These are phyloP conservation scores for Meda fulgida DNA, from an alignment of 2,797 vertebrate species.

Conservation along the genomic window DNA sequence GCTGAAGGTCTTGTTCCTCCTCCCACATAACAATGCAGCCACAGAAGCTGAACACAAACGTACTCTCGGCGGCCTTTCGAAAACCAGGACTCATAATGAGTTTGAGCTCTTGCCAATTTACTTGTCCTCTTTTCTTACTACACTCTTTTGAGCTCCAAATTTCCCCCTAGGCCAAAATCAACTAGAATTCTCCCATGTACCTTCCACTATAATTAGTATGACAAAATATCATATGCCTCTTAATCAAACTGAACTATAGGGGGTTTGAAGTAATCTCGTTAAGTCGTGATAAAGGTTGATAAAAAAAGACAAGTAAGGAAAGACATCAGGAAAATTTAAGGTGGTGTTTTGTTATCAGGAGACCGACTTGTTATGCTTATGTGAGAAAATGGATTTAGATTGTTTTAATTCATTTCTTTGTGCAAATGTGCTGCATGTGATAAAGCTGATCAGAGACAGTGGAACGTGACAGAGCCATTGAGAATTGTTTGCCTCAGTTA, in stretches of 20 bases:
- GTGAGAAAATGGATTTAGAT: slow-evolving; percentile 36
- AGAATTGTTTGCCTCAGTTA: not conserved
- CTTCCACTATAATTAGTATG: slow-evolving; percentile 56
- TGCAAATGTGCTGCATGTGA: slow-evolving; percentile 3
- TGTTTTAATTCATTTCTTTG: slow-evolving; percentile 41
- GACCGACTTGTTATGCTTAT: slow-evolving; percentile 47
- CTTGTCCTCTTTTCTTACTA: slow-evolving; percentile 43
- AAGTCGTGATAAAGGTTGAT: slow-evolving; percentile 43
- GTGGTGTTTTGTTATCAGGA: slow-evolving; percentile 40
- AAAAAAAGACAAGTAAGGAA: slow-evolving; percentile 14
- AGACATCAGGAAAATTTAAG: not conserved
- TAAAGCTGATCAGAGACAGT: slow-evolving; percentile 8
- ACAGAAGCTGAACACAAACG: slow-evolving; percentile 49
- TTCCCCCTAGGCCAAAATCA: slow-evolving; percentile 54
- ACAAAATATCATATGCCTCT: slow-evolving; percentile 57
- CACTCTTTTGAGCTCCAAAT: slow-evolving; percentile 34
- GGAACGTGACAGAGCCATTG: not conserved
- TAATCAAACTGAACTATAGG: slow-evolving; percentile 59
- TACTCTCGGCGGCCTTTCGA: slow-evolving; percentile 40
- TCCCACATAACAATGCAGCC: slow-evolving; percentile 15
- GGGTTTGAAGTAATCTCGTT: slow-evolving; percentile 35
- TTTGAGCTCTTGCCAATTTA: slow-evolving; percentile 42
- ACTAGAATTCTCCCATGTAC: slow-evolving; percentile 49
- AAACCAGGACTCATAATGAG: slow-evolving; percentile 53
- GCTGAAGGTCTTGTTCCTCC: slow-evolving; percentile 34